These are phyloP conservation scores for Trachelus tabidus DNA, from an alignment of 2,888 invertebrate species.

Conservation along the genomic window DNA sequence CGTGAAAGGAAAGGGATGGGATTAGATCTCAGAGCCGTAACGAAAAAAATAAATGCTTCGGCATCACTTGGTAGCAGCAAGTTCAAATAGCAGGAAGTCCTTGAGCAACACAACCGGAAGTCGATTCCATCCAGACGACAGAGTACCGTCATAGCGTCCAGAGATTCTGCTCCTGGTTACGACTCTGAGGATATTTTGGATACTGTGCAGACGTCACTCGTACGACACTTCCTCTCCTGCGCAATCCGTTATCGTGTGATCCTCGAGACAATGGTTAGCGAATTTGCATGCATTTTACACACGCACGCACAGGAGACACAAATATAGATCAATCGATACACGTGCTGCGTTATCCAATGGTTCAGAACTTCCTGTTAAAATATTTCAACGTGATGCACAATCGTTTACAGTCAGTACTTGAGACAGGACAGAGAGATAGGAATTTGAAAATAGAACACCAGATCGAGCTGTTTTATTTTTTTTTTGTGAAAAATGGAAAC, in stretches of 20 bases:
- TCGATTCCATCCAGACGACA: neutral
- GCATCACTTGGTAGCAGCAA: neutral
- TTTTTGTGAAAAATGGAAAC: neutral
- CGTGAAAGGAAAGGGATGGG: conserved; percentile 54
- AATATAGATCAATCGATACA: neutral
- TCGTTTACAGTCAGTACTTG: neutral
- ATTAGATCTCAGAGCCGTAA: conserved; percentile 50
- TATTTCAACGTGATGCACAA: neutral
- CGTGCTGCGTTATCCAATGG: neutral
- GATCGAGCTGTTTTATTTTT: conserved; percentile 20
- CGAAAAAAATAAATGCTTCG: conserved; percentile 1
- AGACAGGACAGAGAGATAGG: neutral
- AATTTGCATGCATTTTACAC: neutral
- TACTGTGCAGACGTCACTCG: neutral
- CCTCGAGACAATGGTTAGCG: conserved; percentile 2
- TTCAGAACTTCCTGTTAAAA: neutral
- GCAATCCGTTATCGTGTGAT: neutral
- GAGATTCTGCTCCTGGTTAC: conserved; percentile 6
- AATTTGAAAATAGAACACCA: conserved; percentile 17
- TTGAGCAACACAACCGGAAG: neutral
- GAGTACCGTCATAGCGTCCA: neutral
- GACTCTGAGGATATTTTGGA: conserved; percentile 14
- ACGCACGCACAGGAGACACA: neutral
- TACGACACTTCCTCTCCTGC: neutral
- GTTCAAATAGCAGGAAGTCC: neutral